Conservation (phyloP, 2,888 invertebrate species). For the Lepidonotus clava region DNA sequence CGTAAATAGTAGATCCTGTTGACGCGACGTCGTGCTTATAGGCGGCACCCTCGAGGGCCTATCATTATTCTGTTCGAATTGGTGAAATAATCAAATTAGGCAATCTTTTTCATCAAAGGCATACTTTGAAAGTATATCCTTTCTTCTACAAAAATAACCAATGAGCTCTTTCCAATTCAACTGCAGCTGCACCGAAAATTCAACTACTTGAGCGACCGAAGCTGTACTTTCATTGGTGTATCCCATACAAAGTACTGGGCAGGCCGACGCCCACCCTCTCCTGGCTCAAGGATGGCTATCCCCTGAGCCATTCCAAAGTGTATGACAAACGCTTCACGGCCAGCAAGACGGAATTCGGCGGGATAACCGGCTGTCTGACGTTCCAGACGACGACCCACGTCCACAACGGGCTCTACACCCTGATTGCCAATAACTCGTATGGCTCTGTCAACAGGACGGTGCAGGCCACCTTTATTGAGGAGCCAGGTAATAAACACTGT, state of each 20-base stretch:
- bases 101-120: no score
- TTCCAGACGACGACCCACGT: constrained; percentile 59
- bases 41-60: no score
- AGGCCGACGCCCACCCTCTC: constrained; percentile 26
- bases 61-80: no score
- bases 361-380: not conserved
- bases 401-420: constrained; percentile 70
- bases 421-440: constrained; percentile 68
- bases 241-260: constrained; percentile 24
- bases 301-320: not conserved
- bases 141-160: no score
- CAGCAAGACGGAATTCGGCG: not conserved
- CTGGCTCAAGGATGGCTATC: constrained; percentile 48
- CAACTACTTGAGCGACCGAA: not conserved
- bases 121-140: no score
- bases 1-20: no score
- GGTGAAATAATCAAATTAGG: no score
- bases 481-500: no score
- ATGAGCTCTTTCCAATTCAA: no score
- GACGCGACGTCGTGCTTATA: no score
- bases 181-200: constrained; percentile 26
- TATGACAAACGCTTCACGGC: not conserved
- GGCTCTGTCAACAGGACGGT: constrained; percentile 63
- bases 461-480: not conserved
- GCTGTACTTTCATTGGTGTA: constrained; percentile 42